Conservation (phyloP, 1,140 invertebrate genomes). For the Scylla paramamosain region DNA sequence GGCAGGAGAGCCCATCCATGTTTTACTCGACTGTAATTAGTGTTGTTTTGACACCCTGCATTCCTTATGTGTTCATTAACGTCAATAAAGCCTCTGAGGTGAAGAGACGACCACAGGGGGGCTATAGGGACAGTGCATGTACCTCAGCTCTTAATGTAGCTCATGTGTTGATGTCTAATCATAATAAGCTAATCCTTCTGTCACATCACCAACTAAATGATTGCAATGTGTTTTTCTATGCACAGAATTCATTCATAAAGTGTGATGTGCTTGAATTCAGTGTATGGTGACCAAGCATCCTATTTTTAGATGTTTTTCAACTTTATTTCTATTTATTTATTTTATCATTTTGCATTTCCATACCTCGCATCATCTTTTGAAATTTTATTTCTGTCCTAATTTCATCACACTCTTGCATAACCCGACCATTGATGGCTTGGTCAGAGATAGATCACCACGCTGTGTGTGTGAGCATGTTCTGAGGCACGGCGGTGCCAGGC, state of each 20-base stretch:
- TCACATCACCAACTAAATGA: not conserved
- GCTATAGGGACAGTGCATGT: not conserved
- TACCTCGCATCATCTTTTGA: not conserved
- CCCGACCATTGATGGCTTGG: not conserved
- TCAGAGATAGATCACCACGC: not conserved
- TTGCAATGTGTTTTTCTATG: not conserved
- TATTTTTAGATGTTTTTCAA: not conserved
- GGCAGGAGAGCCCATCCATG: no score
- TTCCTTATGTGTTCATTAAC: no score
- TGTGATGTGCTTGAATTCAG: not conserved
- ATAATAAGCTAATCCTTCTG: not conserved
- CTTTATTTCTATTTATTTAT: not conserved
- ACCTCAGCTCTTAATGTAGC: not conserved
- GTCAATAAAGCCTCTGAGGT: no score
- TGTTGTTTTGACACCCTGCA: no score
- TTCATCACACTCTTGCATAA: not conserved
- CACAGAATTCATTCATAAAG: not conserved
- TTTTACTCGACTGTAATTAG: no score
- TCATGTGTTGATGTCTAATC: not conserved
- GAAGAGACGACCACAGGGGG: no score
- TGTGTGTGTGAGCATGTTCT: not conserved
- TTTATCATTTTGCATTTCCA: conserved; percentile 13
- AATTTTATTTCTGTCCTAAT: not conserved
- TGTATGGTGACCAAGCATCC: not conserved
- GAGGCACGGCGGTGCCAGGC: not conserved